Base-by-base conservation (phyloP, 2,797 vertebrate species). In the Scomberomorus guttatus region DNA sequence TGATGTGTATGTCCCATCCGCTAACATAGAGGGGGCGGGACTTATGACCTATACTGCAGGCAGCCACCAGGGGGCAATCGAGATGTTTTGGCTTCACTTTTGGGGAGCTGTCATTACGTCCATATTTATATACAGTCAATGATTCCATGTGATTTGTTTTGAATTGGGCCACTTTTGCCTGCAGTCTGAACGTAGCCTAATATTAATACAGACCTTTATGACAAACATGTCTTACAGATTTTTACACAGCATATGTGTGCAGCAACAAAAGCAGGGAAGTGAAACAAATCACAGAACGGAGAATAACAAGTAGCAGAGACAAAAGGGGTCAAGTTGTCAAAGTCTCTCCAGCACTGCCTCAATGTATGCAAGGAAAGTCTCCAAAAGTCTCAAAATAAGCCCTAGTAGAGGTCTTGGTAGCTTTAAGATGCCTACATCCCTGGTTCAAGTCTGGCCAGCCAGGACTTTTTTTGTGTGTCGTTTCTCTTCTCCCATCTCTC, bases 261-360 rank as follows among this genome's bases (percentile, higher is more conserved):
- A 42, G 44, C 46, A 48, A 52, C 72, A 72, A 48, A 56, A 39
- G 34, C 46, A 55, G 24, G 42, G 66, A 75, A 75, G 61, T 72
- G 52, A 75, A 83, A 60, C 59, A 14, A 39, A 48, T 22, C 20
- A 18, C 10, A 48, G 17, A 39, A 37, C 46, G 55, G 51, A 39
- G 24, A 65, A 69, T 69, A 58, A 69, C 25, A 78, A 77, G 50
- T 50, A 64, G 52, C n/a, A 42, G 50, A 50, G 27, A 37, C 18
- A 48, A 27, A 55, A 29, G 27, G 34, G 20, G 14, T 32, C 20
- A 10, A 71, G 13, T 18, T 50, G n/a, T 39, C 62, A 9, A 27
- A 54, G 65, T 37, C 48, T 58, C 18, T 6, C 48, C 0, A n/a
- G 39, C 25, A 32, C 51, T 22, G 27, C 27, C 15, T 25, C 37